A percentile compares a stretch with the other conserved stretches of the same genome.
Conservation (phyloP, 1,140 invertebrate species). For the Drosophila arizonae region DNA sequence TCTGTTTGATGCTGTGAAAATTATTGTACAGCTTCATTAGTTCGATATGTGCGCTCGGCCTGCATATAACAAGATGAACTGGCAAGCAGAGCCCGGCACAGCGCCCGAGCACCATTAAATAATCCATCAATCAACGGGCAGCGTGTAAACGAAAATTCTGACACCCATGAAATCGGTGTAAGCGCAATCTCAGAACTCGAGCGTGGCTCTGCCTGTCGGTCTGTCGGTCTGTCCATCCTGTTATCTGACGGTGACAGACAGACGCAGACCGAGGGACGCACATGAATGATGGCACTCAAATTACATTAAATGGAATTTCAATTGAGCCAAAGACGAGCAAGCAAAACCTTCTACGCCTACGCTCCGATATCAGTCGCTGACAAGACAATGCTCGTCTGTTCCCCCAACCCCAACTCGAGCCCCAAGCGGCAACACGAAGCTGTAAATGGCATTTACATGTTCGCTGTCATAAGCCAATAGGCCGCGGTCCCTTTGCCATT, state of each 20-base stretch:
- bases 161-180: constrained; percentile 75
- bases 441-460: constrained; percentile 80
- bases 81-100: background rate
- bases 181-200: constrained; percentile 63
- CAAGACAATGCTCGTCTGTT: constrained; percentile 56
- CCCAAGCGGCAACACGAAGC: constrained; percentile 37
- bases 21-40: constrained; percentile 42
- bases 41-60: background rate
- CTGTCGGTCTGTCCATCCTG: constrained; percentile 18
- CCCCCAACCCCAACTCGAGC: constrained; percentile 9
- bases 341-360: constrained; percentile 30
- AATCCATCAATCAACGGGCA: constrained; percentile 67
- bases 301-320: constrained; percentile 79
- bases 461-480: constrained; percentile 71
- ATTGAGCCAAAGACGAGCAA: constrained; percentile 61
- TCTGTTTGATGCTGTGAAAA: constrained; percentile 48
- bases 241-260: constrained; percentile 47
- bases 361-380: constrained; percentile 33
- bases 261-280: constrained; percentile 1
- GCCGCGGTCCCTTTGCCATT: constrained; percentile 1
- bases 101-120: constrained; percentile 31
- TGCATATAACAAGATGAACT: constrained; percentile 7
- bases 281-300: constrained; percentile 79
- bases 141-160: constrained; percentile 60
- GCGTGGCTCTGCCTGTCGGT: constrained; percentile 21